Evolutionary conservation across 2,888 invertebrate genomes (phyloP).

Genomic region (Ellobium chinense): DNA sequence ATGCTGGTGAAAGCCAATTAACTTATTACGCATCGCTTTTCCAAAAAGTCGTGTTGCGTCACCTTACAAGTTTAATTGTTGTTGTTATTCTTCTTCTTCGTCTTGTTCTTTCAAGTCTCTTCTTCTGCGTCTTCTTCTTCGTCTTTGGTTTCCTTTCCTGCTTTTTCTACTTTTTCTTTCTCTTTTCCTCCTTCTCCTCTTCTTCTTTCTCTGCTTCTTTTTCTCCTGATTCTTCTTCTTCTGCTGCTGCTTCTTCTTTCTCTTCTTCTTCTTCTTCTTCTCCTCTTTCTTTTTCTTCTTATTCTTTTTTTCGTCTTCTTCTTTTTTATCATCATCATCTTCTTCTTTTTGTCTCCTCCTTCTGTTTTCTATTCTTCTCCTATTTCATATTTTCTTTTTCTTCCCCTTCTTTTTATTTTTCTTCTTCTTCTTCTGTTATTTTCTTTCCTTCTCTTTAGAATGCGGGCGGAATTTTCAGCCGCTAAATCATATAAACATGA

Average conservation of each 20-base stretch:
- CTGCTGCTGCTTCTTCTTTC: conserved; percentile 14
- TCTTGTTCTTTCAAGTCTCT: neutral
- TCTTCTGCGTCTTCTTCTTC: neutral
- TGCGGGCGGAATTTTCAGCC: no score
- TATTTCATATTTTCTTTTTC: neutral
- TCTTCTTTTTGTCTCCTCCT: neutral
- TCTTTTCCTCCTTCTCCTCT: conserved; percentile 9
- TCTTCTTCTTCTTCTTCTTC: conserved; percentile 30
- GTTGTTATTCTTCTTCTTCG: neutral
- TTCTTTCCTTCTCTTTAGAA: no score
- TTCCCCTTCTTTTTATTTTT: neutral
- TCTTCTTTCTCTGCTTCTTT: conserved; percentile 9
- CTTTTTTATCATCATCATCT: neutral
- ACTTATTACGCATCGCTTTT: no score
- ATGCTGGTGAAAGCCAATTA: no score
- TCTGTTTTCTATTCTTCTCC: neutral
- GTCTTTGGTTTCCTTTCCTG: neutral
- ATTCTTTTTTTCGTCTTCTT: conserved; percentile 23
- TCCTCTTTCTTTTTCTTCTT: conserved; percentile 27
- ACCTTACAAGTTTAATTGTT: neutral
- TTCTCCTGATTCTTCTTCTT: conserved; percentile 26
- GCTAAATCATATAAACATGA: no score
- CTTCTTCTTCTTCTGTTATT: neutral
- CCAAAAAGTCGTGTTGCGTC: no score
- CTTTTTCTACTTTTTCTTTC: neutral